Evolutionary conservation across 2,797 vertebrate genomes (phyloP), one percentile per base, ranked within the genome.

Genomic region (Ataeniobius toweri): DNA sequence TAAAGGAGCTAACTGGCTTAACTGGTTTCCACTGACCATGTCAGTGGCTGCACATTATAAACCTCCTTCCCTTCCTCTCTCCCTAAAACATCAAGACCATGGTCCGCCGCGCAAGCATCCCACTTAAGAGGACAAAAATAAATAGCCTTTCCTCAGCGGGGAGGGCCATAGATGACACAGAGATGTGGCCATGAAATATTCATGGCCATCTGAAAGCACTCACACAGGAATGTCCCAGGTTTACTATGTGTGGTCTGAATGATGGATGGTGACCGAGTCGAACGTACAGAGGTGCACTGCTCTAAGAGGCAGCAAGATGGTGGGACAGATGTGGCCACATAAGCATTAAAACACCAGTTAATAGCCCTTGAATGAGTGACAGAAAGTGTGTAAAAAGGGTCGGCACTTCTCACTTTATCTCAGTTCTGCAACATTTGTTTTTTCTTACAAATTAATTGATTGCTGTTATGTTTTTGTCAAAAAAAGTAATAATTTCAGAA

Each of bases 161-260:
- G 77, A 81, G 75, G 77, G 82, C 76, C 16, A 50, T 82, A n/a
- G 86, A 91, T 84, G 91, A 89, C 91, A 93, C 85, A 61, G 59
- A 75, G 85, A 80, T 86, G 90, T 78, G 3, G 58, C 63, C 36
- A 92, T 94, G 76, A 94, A 94, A 94, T 94, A 95, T 95, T 94
- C 86, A 95, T 93, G 89, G 53, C 82, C 84, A 85, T 93, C 90
- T 92, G 70, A 90, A 93, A 89, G 85, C 90, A 83, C 90, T 93
- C 80, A 77, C 36, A 8, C 79, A 83, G 74, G 80, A 90, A 86
- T 83, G 89, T 84, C 86, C 79, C 69, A 75, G 85, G 41, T 79
- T 90, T 86, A 82, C 86, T 89, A 85, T 75, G 81, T 83, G 53
- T 80, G 82, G 76, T 77, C 82, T 59, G 67, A 79, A 77, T 89